Evolutionary conservation across 2,797 vertebrate species (phyloP).

Genomic region (Falco biarmicus): DNA sequence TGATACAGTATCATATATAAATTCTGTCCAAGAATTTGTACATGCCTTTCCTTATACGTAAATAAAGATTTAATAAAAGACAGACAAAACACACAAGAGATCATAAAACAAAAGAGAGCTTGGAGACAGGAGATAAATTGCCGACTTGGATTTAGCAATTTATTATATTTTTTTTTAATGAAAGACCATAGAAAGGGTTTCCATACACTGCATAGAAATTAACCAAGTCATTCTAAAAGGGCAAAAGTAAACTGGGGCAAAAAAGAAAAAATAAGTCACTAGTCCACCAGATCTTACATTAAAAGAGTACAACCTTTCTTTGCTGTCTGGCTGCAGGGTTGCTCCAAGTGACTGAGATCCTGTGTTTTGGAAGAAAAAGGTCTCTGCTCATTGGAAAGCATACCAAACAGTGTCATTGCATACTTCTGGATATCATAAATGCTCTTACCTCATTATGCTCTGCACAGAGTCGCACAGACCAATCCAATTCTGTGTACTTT

Average conservation of each 20-base stretch:
- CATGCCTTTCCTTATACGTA: neutral
- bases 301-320: neutral
- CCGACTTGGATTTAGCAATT: neutral
- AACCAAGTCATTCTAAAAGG: neutral
- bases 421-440: neutral
- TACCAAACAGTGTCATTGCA: neutral
- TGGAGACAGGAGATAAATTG: neutral
- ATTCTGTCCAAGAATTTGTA: neutral
- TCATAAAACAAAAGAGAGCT: neutral
- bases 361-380: neutral
- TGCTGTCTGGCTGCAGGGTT: neutral
- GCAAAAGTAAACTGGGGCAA: neutral
- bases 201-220: neutral
- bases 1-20: too few species aligned
- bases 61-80: neutral
- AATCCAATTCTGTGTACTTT: neutral
- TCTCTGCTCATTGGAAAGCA: neutral
- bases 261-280: neutral
- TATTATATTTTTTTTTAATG: neutral
- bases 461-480: neutral
- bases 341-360: neutral
- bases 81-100: neutral
- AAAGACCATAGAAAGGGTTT: neutral
- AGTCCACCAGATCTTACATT: neutral
- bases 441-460: neutral